Conservation (phyloP, 2,888 invertebrate genomes). For the Spilosoma lubricipeda region DNA sequence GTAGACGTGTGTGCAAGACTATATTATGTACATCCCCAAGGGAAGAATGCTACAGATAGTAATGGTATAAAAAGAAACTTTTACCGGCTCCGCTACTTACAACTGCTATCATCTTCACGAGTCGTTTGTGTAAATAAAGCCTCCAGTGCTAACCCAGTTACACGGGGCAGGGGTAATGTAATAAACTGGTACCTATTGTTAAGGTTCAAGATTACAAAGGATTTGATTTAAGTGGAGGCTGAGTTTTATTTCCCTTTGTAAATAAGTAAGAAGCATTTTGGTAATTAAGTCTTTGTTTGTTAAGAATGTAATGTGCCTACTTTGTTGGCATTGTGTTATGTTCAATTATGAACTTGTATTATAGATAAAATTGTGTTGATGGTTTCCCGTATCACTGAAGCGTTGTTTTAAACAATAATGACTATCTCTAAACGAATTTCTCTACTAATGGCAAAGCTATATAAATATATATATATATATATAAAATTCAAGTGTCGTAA, state of each 20-base stretch:
- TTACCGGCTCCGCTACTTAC: too few species aligned
- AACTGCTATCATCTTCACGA: not conserved
- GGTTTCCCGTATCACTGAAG: not conserved
- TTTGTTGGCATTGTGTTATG: not conserved
- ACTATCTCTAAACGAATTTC: too few species aligned
- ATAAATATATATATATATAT: too few species aligned
- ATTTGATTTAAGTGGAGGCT: constrained; percentile 19
- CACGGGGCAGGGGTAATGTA: constrained; percentile 37
- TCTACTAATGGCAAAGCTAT: too few species aligned
- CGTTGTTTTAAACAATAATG: not conserved
- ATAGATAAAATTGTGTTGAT: not conserved
- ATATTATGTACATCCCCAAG: too few species aligned
- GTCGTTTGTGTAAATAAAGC: not conserved
- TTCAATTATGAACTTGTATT: not conserved
- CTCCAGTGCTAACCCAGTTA: constrained; percentile 41
- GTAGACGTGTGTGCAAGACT: too few species aligned
- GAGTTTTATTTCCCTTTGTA: constrained; percentile 10
- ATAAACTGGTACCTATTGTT: constrained; percentile 38
- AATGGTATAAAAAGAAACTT: not conserved
- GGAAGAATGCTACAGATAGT: too few species aligned
- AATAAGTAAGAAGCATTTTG: constrained; percentile 7
- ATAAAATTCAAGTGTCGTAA: too few species aligned
- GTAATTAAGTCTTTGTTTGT: not conserved
- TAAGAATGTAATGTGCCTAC: too few species aligned
- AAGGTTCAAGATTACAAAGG: constrained; percentile 19